Percentiles rank a stretch among this genome's conserved stretches.
Evolutionary conservation across 2,888 invertebrate species (phyloP).

Genomic region (Cerastis rubricosa): DNA sequence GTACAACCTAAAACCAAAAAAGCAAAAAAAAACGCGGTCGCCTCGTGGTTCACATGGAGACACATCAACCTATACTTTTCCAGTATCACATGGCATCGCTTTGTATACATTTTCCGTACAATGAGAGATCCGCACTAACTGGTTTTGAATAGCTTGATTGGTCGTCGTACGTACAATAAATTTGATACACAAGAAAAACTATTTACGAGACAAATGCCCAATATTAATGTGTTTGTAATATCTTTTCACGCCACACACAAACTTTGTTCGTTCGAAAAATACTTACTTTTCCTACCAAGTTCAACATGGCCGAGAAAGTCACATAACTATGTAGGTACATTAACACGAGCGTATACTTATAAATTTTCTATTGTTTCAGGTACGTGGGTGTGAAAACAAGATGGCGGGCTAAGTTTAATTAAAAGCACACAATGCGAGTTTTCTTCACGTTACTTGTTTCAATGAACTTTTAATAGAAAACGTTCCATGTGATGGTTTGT

Average conservation of each 20-base stretch:
- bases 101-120: too few relatives aligned
- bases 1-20: too few relatives aligned
- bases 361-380: constrained; percentile 72
- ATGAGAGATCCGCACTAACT: too few relatives aligned
- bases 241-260: not conserved
- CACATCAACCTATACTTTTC: too few relatives aligned
- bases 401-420: constrained; percentile 68
- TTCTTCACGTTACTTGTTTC: constrained; percentile 46
- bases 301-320: not conserved
- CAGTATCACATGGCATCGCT: too few relatives aligned
- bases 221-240: not conserved
- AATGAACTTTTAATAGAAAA: constrained; percentile 1
- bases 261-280: not conserved
- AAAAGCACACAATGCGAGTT: constrained; percentile 63
- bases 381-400: constrained; percentile 62
- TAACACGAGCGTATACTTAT: constrained; percentile 40
- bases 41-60: too few relatives aligned
- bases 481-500: not conserved
- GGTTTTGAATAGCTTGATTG: too few relatives aligned
- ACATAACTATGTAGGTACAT: not conserved
- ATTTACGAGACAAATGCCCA: not conserved
- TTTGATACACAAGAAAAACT: too few relatives aligned
- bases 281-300: not conserved
- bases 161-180: too few relatives aligned
- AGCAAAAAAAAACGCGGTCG: too few relatives aligned